A percentile compares a stretch with the other conserved stretches of the same genome.
Conservation (phyloP, 1,140 invertebrate genomes). For the Aphaenogaster floridana region DNA sequence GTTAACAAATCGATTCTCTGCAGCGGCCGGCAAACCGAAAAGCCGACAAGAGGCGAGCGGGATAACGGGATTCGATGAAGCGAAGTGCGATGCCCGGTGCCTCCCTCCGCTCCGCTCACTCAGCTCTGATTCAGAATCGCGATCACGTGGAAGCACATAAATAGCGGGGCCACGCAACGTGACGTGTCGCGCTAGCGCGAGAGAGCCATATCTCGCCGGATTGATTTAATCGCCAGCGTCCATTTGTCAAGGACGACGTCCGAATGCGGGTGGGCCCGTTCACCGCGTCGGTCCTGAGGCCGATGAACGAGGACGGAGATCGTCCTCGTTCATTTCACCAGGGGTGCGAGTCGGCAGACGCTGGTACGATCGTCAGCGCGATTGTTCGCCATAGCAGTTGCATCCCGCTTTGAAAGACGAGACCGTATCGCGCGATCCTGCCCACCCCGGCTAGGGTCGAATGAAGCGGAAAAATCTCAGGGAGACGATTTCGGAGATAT, state of each 20-base stretch:
- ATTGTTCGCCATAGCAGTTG: conserved; percentile 56
- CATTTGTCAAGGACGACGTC: conserved; percentile 71
- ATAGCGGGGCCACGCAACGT: conserved; percentile 61
- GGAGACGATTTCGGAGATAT: conserved; percentile 26
- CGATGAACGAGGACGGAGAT: conserved; percentile 23
- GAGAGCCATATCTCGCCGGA: conserved; percentile 54
- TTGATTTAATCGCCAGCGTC: conserved; percentile 73
- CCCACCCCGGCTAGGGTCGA: background rate
- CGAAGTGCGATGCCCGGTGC: background rate
- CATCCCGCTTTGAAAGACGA: conserved; percentile 41
- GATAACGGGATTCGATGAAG: conserved; percentile 52
- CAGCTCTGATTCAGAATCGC: conserved; percentile 6
- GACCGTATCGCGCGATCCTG: conserved; percentile 34
- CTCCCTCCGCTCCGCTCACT: background rate
- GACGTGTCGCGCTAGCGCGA: conserved; percentile 58
- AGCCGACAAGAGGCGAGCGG: conserved; percentile 31
- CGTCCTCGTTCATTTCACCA: conserved; percentile 15
- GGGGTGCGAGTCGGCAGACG: conserved; percentile 37
- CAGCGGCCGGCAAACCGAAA: conserved; percentile 36
- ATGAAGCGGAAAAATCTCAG: conserved; percentile 23
- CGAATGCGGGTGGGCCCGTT: conserved; percentile 66
- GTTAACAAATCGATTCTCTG: conserved; percentile 52
- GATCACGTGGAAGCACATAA: conserved; percentile 56
- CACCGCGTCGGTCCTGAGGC: background rate
- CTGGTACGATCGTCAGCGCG: conserved; percentile 66